Evolutionary conservation across 2,888 invertebrate genomes (phyloP), one percentile per base, ranked within the genome.

Genomic region (Pseudolycoriella hygida): DNA sequence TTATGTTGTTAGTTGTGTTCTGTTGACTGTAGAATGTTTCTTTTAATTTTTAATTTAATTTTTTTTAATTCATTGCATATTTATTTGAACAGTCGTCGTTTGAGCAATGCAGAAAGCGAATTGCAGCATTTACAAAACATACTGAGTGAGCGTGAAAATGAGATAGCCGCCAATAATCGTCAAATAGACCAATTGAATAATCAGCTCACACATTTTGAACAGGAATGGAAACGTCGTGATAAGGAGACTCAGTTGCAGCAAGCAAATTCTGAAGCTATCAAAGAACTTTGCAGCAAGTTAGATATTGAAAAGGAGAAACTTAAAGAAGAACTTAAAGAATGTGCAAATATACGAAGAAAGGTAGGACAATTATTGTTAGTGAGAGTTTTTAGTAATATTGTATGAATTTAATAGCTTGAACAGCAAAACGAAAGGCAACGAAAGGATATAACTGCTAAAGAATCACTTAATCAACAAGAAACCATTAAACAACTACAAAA

Each of bases 261-360:
- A 53, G 70, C 70, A n/a, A 77, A 79, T 54, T 56, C 78, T 32
- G 62, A 63, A 40, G 70, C 73, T 12, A 66, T 73, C 42, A 69
- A 73, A 51, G 74, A 77, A 50, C 59, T 78, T 19, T 76, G 76
- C 53, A 63, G 71, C 56, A 70, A 72, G 65, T 56, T 82, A 56
- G 73, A 84, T 62, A 71, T 71, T 59, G 71, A 83, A 66, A 76
- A 80, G 58, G 73, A 80, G 54, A 69, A 70, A 60, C 60, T 77
- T 2, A 61, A 69, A 51, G 66, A 68, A n/a, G 72, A 75, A 49
- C 55, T 73, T 1, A 60, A 64, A 12, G 70, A 72, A 47, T 65
- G 68, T 47, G 70, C 71, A 34, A 62, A 63, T 4, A 53, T 61
- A 46, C 64, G 61, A 51, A 51, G 55, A 15, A 64, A 67, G 57